phyloP scores from a whole-genome alignment of 2,113 vertebrate genomes.

The Trogon surrucura region DNA sequence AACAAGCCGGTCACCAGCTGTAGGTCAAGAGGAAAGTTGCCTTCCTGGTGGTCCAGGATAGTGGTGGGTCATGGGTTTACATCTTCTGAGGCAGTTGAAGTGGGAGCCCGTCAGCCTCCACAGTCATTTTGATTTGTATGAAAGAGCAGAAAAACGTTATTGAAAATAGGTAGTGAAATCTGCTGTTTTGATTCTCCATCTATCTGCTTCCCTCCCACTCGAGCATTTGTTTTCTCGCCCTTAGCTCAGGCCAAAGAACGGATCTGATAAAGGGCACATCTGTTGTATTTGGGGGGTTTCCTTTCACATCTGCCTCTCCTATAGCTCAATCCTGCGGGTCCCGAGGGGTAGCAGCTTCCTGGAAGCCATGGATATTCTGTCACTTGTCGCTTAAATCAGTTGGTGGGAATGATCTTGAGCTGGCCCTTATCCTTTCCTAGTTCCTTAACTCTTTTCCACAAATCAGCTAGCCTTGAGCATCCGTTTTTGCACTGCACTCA shows the following conservation, averaged over 20 bases:
- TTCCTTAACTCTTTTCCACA: background rate
- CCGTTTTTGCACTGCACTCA: background rate
- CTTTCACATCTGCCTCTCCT: background rate
- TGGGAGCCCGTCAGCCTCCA: fast-evolving
- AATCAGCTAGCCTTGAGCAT: background rate
- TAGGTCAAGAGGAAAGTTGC: background rate
- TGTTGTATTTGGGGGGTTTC: background rate
- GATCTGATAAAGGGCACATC: background rate
- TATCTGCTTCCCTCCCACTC: background rate
- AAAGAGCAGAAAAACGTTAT: background rate
- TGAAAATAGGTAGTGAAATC: background rate
- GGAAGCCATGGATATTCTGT: background rate
- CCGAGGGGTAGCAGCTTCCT: background rate
- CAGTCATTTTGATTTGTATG: background rate
- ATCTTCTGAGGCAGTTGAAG: background rate
- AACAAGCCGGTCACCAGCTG: background rate
- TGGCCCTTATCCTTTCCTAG: background rate
- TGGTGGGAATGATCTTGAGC: background rate
- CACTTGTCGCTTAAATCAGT: background rate
- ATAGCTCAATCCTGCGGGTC: background rate
- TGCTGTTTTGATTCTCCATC: background rate
- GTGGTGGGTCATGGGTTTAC: background rate
- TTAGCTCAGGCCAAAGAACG: background rate
- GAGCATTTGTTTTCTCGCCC: background rate
- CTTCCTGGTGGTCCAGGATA: background rate